Percentiles rank a stretch among this genome's conserved stretches.
phyloP scores from a whole-genome alignment of 1,140 invertebrate species.

The Aphaenogaster ashmeadi region DNA sequence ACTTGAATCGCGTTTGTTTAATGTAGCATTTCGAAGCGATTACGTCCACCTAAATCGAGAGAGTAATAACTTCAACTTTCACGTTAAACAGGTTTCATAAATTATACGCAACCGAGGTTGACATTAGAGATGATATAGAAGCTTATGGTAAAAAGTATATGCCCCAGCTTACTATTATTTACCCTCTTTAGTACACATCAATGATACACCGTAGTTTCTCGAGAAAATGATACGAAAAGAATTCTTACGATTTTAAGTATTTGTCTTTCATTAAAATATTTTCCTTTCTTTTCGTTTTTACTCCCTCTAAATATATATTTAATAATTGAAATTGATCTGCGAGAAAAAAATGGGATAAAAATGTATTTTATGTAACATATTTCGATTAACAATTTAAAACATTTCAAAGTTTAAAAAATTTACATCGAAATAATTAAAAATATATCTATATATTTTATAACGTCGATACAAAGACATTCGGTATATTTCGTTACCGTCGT shows the following conservation, averaged over 20 bases:
- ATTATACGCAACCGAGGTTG: not conserved
- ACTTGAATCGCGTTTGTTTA: constrained; percentile 29
- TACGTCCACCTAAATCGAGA: not conserved
- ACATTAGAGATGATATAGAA: not conserved
- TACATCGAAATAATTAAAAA: not conserved
- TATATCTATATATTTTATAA: not conserved
- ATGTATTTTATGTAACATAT: not conserved
- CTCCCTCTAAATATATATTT: not conserved
- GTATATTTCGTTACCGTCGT: not conserved
- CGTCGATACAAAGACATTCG: not conserved
- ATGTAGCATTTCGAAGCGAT: not conserved
- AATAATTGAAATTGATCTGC: not conserved
- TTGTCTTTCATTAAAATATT: constrained; percentile 45
- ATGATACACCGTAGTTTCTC: not conserved
- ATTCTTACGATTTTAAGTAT: constrained; percentile 18
- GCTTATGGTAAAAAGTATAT: not conserved
- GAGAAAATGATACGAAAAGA: not conserved
- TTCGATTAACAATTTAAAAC: not conserved
- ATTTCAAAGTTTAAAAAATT: not conserved
- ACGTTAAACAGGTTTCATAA: not conserved
- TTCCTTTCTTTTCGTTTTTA: constrained; percentile 8
- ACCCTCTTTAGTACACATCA: not conserved
- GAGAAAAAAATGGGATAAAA: not conserved
- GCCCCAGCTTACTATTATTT: not conserved
- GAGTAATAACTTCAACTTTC: constrained; percentile 17